Evolutionary conservation across 2,888 invertebrate genomes (phyloP), one percentile per base, ranked within the genome.

Genomic region (Oscheius myriophilus): DNA sequence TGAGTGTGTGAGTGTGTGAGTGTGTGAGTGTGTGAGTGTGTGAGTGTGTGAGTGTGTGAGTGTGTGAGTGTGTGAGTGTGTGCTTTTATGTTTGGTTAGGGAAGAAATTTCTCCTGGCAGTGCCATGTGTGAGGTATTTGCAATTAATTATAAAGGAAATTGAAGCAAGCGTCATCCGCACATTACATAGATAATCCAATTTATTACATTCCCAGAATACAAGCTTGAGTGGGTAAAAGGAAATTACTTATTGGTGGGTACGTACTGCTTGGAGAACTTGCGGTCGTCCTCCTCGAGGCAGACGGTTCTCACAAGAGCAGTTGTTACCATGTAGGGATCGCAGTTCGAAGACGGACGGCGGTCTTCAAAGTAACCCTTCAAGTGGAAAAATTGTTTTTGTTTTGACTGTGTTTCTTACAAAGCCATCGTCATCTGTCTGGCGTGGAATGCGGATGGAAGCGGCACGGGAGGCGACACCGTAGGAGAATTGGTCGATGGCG

Each of bases 401-500:
- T 33, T 33, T 33, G 3, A 6, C 9, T 33, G 33, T 33, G 3
- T 6, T 18, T 18, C 72, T 70, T 49, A 79, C 80, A 69, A 72
- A 82, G 26, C 85, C 84, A 55, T 86, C 85, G 63, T 84, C 84
- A 61, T 84, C 84, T 46, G 86, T 86, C 65, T 85, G 83, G 18
- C 86, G 76, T 9, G 86, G 86, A 67, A 86, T 86, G 23, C 86
- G 81, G 67, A 87, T 83, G 42, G 84, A 85, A 18, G 76, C 68
- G 59, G 80, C 81, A 26, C 86, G 82, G 25, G 80, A 80, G 25
- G 86, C 86, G 41, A 87, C 83, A n/a, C 86, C 86, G 51, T 83
- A 84, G 82, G 95, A 95, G 88, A 98, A 98, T 88, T 96, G 94
- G 87, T 94, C 93, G 87, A 98, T 96, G 83, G 93, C 93, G 85